These are phyloP conservation scores for Peromyscus leucopus DNA, from an alignment of 2,113 vertebrate species.

Conservation along the genomic window DNA sequence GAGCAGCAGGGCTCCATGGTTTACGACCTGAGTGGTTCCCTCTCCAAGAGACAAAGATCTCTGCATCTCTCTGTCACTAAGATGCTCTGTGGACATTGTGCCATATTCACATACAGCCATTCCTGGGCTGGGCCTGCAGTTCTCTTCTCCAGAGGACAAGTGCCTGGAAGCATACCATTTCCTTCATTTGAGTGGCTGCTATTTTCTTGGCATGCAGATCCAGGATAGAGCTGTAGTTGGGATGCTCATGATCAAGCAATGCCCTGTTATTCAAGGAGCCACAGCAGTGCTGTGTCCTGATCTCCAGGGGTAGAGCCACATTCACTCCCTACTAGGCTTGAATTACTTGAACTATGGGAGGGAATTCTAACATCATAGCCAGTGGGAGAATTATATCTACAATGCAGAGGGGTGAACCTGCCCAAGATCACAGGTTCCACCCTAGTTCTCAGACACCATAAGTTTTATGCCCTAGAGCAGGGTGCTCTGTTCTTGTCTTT, in stretches of 20 bases:
- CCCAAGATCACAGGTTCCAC: background rate
- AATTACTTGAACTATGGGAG: background rate
- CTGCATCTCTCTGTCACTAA: background rate
- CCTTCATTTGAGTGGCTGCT: background rate
- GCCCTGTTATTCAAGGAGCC: background rate
- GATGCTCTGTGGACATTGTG: background rate
- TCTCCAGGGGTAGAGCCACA: background rate
- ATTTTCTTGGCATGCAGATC: background rate
- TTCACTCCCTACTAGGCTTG: background rate
- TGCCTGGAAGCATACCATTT: too few species aligned
- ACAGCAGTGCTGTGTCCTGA: background rate
- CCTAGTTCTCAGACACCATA: background rate
- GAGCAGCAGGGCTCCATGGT: background rate
- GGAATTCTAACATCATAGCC: too few species aligned
- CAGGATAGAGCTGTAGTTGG: background rate
- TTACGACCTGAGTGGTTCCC: too few species aligned
- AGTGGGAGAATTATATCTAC: background rate
- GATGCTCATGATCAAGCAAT: background rate
- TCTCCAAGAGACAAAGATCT: background rate
- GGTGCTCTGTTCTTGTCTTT: background rate
- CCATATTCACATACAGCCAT: background rate
- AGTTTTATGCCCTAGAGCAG: background rate
- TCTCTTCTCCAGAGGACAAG: background rate
- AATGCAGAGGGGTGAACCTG: background rate
- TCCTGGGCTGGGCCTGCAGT: too few species aligned